These are phyloP conservation scores for Morus bassanus DNA, from an alignment of 2,797 vertebrate species.

Conservation along the genomic window DNA sequence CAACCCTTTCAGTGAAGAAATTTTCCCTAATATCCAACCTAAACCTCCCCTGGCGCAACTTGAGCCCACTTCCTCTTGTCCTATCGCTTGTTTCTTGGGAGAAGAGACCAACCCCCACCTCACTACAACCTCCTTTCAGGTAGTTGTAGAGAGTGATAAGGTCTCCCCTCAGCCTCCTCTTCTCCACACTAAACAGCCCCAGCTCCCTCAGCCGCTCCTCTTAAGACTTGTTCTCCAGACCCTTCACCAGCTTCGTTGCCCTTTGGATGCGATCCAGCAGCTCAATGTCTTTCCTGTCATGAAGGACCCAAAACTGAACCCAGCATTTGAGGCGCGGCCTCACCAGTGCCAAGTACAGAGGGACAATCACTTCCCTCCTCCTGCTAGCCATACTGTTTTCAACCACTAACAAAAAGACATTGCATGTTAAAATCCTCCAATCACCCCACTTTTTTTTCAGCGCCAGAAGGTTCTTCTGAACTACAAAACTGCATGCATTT, in stretches of 20 bases:
- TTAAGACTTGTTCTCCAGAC: neutral
- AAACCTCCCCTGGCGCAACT: neutral
- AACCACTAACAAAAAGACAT: neutral
- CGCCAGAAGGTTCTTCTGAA: neutral
- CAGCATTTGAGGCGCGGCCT: neutral
- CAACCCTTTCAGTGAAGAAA: neutral
- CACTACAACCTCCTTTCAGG: neutral
- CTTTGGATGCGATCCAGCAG: neutral
- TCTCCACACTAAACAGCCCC: neutral
- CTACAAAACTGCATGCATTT: neutral
- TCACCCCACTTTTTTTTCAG: neutral
- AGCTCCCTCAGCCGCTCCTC: neutral
- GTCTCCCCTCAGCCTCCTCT: neutral
- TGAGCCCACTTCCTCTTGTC: neutral
- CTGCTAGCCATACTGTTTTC: neutral
- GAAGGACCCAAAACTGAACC: neutral
- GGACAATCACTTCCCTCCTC: accelerated
- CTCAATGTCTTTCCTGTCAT: neutral
- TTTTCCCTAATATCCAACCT: neutral
- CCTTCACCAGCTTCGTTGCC: neutral
- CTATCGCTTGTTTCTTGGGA: neutral
- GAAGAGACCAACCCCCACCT: neutral
- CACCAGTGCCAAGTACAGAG: neutral
- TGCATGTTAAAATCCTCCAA: neutral
- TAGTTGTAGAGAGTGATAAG: neutral